Base-by-base conservation (phyloP, 2,113 vertebrate genomes). In the Microtus pennsylvanicus region DNA sequence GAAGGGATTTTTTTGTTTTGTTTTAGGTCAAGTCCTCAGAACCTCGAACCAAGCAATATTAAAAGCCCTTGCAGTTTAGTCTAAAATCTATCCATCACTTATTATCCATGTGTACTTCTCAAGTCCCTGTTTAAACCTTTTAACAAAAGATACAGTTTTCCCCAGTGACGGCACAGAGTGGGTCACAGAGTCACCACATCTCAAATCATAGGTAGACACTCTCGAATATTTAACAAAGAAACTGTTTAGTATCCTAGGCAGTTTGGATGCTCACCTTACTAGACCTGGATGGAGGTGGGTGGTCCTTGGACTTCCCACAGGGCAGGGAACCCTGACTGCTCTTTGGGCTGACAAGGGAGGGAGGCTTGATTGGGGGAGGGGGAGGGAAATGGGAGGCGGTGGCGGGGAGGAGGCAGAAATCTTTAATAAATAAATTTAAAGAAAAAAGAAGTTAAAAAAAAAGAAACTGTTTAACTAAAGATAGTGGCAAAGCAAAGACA, bases 21-120 rank as follows among this genome's bases (percentile, higher is more conserved):
- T 42, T 63, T 89, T 67, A 55, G 28, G 16, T 70, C 38, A 83
- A 45, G 35, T 63, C 76, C 89, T 91, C 5, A 77, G 52, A 93
- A 88, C 38, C 50, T 92, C 87, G 47, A 86, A 77, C 72, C 13
- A 69, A 63, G 42, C 61, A 4, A 33, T 91, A 65, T 86, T 58
- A 58, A 83, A 90, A 93, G 45, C 5, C 7, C 35, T 85, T 67
- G 5, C 4, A 80, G 45, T 67, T 90, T 96, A 94, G 87, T 38
- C 61, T 85, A 85, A 94, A 96, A 30, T 28, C 50, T 82, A 92
- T 14, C 70, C 50, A 11, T 55, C 42, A 74, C 35, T 86, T 81
- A 67, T 12, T 58, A 65, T 65, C 30, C 14, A 4, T 81, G 30
- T 65, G 26, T 86, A 70, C 70, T 87, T 83, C 70, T 95, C 38